Conservation (phyloP, 1,140 invertebrate genomes). For the Brachionus koreanus region DNA sequence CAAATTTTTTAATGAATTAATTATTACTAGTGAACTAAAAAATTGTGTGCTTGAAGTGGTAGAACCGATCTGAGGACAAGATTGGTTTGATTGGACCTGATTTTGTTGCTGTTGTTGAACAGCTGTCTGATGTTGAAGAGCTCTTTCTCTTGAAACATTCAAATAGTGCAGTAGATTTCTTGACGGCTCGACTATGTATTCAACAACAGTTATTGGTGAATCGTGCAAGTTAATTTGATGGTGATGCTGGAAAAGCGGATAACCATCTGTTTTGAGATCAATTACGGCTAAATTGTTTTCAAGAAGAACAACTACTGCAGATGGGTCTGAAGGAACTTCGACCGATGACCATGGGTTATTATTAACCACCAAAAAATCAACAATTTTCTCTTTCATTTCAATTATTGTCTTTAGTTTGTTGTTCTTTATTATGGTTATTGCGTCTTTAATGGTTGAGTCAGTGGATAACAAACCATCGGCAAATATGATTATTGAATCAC, state of each 20-base stretch:
- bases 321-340: constrained; percentile 74
- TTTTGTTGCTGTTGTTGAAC: constrained; percentile 8
- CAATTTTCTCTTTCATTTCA: constrained; percentile 97
- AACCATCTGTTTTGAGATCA: constrained; percentile 85
- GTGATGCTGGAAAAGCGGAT: constrained; percentile 97
- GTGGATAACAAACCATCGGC: constrained; percentile 1
- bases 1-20: neutral
- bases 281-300: constrained; percentile 97
- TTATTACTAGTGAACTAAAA: neutral
- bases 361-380: constrained; percentile 91
- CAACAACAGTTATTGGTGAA: constrained; percentile 74
- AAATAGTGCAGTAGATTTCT: constrained; percentile 13
- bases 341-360: constrained; percentile 83
- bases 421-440: constrained; percentile 29
- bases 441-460: constrained; percentile 19
- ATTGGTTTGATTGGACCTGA: neutral
- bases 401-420: constrained; percentile 68
- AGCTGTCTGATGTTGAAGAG: neutral
- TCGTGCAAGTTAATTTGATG: constrained; percentile 99
- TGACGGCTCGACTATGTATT: neutral
- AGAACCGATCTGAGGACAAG: neutral
- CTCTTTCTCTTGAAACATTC: neutral
- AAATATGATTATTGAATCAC: constrained; percentile 14
- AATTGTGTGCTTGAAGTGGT: constrained; percentile 22
- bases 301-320: constrained; percentile 90